These are phyloP conservation scores for Leptopterna dolabrata DNA, from an alignment of 2,888 invertebrate genomes.

Conservation along the genomic window DNA sequence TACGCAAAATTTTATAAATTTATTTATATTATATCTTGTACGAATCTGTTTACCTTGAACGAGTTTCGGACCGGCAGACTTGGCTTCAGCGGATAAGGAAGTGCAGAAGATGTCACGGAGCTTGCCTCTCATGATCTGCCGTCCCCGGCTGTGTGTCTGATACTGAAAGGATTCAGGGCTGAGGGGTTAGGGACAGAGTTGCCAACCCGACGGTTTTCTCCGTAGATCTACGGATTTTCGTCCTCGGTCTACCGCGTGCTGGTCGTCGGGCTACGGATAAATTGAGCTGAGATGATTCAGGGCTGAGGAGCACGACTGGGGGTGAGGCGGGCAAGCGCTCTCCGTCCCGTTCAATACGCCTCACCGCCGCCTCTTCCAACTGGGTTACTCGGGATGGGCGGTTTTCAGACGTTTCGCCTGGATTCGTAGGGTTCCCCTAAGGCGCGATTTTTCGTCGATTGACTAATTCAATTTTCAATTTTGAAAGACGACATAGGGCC, in stretches of 20 bases:
- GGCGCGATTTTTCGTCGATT: not conserved
- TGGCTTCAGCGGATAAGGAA: constrained; percentile 38
- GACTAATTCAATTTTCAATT: too few relatives aligned
- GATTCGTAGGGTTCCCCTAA: not conserved
- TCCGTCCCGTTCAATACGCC: constrained; percentile 45
- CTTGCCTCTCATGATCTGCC: constrained; percentile 64
- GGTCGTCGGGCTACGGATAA: too few relatives aligned
- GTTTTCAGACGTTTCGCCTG: not conserved
- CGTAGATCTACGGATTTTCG: too few relatives aligned
- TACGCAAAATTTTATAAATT: too few relatives aligned
- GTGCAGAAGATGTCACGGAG: constrained; percentile 59
- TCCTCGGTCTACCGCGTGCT: too few relatives aligned
- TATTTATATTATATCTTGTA: too few relatives aligned
- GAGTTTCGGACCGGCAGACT: constrained; percentile 40
- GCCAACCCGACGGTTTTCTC: too few relatives aligned
- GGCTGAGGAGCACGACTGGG: not conserved
- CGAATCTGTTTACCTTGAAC: constrained; percentile 13
- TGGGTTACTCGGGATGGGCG: not conserved
- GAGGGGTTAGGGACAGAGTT: not conserved
- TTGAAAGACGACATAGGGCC: too few relatives aligned
- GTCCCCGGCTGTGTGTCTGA: constrained; percentile 49
- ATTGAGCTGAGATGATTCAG: too few relatives aligned
- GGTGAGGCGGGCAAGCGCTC: constrained; percentile 15
- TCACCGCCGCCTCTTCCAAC: constrained; percentile 33
- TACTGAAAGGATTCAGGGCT: constrained; percentile 36